phyloP scores from a whole-genome alignment of 92 coral and sea anemone genomes.

The Porites divaricata region DNA sequence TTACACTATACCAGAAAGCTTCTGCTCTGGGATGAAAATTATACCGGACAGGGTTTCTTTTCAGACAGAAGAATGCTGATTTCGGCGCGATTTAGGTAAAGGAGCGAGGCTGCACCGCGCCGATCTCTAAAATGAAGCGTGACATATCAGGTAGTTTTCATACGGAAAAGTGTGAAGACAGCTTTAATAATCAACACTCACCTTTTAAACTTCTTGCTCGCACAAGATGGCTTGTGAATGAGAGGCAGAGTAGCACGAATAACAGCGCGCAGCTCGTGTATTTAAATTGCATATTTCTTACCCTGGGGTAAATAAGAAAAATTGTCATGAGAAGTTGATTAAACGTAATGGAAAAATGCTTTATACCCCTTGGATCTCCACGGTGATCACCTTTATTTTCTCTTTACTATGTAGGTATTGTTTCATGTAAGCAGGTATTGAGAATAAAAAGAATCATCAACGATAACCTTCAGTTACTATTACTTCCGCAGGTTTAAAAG shows the following conservation, averaged over 20 bases:
- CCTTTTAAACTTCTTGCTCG: constrained; percentile 46
- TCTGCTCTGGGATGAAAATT: too few species aligned
- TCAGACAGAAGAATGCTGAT: too few species aligned
- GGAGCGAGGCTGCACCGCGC: too few species aligned
- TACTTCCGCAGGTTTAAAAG: neutral
- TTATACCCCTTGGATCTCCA: neutral
- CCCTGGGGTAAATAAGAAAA: constrained; percentile 48
- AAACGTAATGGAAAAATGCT: neutral
- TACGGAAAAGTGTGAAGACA: neutral
- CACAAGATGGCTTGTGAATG: constrained; percentile 28
- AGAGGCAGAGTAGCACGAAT: constrained; percentile 42
- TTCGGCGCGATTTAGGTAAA: too few species aligned
- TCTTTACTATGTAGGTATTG: neutral
- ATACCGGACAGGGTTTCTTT: too few species aligned
- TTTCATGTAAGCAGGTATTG: neutral
- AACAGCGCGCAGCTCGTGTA: constrained; percentile 62
- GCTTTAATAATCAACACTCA: neutral
- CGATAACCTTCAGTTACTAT: neutral
- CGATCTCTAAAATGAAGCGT: too few species aligned
- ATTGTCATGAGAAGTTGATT: neutral
- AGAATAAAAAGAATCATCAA: constrained; percentile 3
- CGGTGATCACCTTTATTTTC: neutral
- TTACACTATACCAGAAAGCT: too few species aligned
- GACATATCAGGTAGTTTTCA: neutral
- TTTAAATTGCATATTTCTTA: constrained; percentile 73